Base-by-base conservation (phyloP, 2,113 vertebrate genomes). In the Phaetusa simplex region DNA sequence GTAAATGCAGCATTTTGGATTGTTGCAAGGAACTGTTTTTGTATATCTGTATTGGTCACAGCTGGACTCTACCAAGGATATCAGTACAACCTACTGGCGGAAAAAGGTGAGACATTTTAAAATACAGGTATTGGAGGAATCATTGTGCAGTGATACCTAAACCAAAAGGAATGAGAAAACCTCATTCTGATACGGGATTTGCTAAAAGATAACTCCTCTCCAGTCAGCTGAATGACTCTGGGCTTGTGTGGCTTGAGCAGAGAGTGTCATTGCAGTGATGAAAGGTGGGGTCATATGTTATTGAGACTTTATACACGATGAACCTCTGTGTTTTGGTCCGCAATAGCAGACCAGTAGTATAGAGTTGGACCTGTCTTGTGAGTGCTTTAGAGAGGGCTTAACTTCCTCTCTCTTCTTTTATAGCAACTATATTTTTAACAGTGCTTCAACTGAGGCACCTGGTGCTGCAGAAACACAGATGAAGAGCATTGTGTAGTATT, bases 1-100 rank as follows among this genome's bases (percentile, higher is more conserved):
- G 52, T 22, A 30, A 62, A 55, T 58, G 55, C 64, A 78, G 0
- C 0, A 0, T 14, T 36, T 14, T 0, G 3, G 18, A 6, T 86
- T 22, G 8, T 16, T 34, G 50, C 47, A n/a, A 38, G 45, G 73
- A 47, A 24, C 38, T 62, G 27, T 0, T 40, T 42, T 27, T 79
- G n/a, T 23, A 2, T 69, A 27, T 34, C 29, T 91, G 29, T 82
- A 0, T 36, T 40, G 73, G 19, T 47, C 56, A 19, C 30, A 36
- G 62, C 49, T 69, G 82, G 67, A 52, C 81, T 81, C 45, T 32
- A 27, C 67, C 1, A 24, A 61, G 12, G 23, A 36, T 21, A 12
- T 38, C 55, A 36, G 50, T 49, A 16, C 43, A 79, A 34, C 49
- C 43, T 64, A 16, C 67, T n/a, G 47, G 15, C 47, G 82, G 50